These are phyloP conservation scores for Macroramphosus scolopax DNA, from an alignment of 2,797 vertebrate species.

Conservation along the genomic window DNA sequence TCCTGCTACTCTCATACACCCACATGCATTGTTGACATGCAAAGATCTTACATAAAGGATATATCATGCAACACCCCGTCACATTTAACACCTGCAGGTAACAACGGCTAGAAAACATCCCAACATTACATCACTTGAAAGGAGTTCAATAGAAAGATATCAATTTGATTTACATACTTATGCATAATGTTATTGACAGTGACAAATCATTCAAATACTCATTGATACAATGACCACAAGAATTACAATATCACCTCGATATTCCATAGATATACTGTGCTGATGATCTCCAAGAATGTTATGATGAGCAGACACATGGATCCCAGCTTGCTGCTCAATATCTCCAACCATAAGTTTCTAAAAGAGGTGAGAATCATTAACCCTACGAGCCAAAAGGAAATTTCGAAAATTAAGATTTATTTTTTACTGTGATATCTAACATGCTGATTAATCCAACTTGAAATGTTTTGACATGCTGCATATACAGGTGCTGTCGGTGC, in stretches of 20 bases:
- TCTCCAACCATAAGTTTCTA: constrained; percentile 86
- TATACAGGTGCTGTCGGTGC: no score
- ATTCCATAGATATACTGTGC: constrained; percentile 78
- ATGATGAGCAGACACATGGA: constrained; percentile 81
- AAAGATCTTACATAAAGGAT: no score
- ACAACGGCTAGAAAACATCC: not conserved
- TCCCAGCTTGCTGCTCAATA: constrained; percentile 80
- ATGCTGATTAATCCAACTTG: not conserved
- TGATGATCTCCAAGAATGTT: constrained; percentile 80
- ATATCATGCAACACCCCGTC: constrained; percentile 48
- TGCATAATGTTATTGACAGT: not conserved
- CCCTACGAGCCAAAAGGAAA: constrained; percentile 57
- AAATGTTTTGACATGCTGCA: no score
- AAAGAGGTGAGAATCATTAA: constrained; percentile 79
- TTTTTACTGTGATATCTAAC: not conserved
- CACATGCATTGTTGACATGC: no score
- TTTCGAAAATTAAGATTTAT: not conserved
- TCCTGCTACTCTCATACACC: constrained; percentile 21
- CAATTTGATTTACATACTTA: constrained; percentile 10
- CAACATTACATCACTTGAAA: no score
- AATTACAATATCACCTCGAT: constrained; percentile 68
- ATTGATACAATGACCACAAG: not conserved
- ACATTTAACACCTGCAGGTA: constrained; percentile 15
- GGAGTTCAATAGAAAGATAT: not conserved
- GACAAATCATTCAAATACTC: constrained; percentile 1